A percentile compares a stretch with the other conserved stretches of the same genome.
These are phyloP conservation scores for Chiridota heheva DNA, from an alignment of 35 echinoderm and acorn worm species.

Conservation along the genomic window DNA sequence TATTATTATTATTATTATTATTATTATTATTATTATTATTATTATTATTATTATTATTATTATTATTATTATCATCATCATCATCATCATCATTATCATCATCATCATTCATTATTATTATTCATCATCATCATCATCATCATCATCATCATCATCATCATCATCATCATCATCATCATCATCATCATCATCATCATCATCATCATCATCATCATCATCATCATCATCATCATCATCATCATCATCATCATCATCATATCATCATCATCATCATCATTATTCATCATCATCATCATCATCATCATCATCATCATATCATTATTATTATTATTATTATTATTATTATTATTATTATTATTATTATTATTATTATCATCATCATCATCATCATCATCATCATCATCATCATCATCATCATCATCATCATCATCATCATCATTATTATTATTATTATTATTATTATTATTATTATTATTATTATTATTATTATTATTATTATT, in stretches of 20 bases:
- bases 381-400: no score
- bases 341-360: background rate
- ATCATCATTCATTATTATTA: no score
- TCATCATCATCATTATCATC: background rate
- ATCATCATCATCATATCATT: no score
- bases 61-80: background rate
- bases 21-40: no score
- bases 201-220: conserved; percentile 1
- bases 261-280: no score
- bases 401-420: background rate
- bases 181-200: conserved; percentile 3
- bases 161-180: background rate
- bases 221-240: conserved; percentile 1
- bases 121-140: background rate
- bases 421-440: no score
- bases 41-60: no score
- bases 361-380: background rate
- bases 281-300: conserved; percentile 6
- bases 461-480: no score
- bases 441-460: no score
- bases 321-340: background rate
- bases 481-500: no score
- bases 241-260: no score
- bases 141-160: conserved; percentile 4
- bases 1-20: no score